These are phyloP conservation scores for Merops nubicus DNA, from an alignment of 2,113 vertebrate genomes.

Conservation along the genomic window DNA sequence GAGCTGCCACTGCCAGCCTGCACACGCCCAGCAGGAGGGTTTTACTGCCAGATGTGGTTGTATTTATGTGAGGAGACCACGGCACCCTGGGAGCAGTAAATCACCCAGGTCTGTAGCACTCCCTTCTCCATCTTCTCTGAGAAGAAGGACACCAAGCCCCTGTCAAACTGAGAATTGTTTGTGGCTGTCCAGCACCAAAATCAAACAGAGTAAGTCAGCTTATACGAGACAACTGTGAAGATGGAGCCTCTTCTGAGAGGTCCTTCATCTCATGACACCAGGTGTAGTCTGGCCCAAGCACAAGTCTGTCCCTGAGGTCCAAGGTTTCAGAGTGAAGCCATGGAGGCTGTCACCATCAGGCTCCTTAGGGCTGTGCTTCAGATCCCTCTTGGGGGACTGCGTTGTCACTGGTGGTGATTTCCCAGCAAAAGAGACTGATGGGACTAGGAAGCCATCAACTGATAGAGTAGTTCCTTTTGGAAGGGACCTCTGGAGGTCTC, in stretches of 20 bases:
- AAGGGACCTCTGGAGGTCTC: neutral
- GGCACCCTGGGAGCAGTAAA: neutral
- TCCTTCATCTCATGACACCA: neutral
- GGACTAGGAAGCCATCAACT: neutral
- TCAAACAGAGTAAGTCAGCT: neutral
- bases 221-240: neutral
- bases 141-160: neutral
- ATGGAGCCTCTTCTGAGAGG: neutral
- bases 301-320: neutral
- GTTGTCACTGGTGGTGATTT: neutral
- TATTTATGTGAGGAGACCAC: neutral
- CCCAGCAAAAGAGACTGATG: neutral
- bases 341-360: neutral
- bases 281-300: neutral
- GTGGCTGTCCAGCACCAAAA: neutral
- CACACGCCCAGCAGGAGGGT: neutral
- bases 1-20: neutral
- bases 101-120: neutral
- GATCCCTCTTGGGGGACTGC: neutral
- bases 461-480: neutral
- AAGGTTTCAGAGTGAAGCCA: neutral
- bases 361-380: neutral
- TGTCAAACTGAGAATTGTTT: neutral
- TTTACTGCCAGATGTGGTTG: constrained; percentile 12
- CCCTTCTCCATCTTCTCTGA: neutral